Conservation (phyloP, 2,113 vertebrate species). For the Upupa epops region DNA sequence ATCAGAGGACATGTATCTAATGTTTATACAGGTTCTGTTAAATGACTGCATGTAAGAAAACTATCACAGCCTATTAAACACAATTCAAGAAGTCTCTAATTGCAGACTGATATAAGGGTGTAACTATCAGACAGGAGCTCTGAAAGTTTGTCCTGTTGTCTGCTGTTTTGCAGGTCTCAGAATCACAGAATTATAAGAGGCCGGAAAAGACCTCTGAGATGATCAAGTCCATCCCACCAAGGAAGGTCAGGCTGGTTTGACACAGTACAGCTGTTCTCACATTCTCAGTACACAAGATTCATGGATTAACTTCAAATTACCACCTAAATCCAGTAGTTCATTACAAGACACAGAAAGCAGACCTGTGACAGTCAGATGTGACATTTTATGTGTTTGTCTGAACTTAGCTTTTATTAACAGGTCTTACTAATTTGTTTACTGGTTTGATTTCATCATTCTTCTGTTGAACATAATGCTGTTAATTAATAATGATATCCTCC, state of each 20-base stretch:
- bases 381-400: neutral
- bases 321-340: neutral
- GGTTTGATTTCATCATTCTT: neutral
- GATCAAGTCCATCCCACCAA: neutral
- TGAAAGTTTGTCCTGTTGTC: neutral
- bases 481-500: neutral
- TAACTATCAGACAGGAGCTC: neutral
- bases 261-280: neutral
- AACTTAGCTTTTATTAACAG: neutral
- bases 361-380: neutral
- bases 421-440: neutral
- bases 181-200: too few relatives aligned
- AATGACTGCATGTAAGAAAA: neutral
- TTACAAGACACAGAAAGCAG: neutral
- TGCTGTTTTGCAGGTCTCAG: neutral
- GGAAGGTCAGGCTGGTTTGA: neutral
- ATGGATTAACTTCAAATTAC: neutral
- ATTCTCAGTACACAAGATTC: neutral
- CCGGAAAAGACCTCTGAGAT: too few relatives aligned
- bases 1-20: neutral
- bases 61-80: neutral
- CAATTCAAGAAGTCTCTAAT: neutral
- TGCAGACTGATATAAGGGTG: neutral
- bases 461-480: neutral
- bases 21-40: neutral